Percentiles rank a stretch among this genome's conserved stretches.
phyloP scores from a whole-genome alignment of 2,888 invertebrate species.

The Thelaira solivaga region DNA sequence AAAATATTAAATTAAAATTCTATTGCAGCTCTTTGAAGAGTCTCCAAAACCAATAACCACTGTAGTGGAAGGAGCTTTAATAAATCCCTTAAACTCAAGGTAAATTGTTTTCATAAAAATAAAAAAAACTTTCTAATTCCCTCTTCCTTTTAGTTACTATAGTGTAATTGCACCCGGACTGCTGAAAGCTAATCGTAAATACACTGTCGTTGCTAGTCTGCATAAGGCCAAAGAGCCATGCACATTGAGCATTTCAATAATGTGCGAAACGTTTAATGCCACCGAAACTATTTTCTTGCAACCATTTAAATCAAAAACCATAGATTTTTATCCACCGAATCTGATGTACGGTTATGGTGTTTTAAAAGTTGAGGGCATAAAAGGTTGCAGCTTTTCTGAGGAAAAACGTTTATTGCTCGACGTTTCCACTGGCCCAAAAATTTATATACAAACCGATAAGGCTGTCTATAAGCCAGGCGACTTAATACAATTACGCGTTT shows the following conservation, averaged over 20 bases:
- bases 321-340: constrained; percentile 12
- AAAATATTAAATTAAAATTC: too few species aligned
- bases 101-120: too few species aligned
- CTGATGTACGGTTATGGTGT: constrained; percentile 67
- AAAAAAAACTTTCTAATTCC: not conserved
- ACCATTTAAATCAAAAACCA: constrained; percentile 5
- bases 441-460: constrained; percentile 94
- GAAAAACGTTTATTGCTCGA: constrained; percentile 83
- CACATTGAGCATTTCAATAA: not conserved
- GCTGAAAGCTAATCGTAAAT: constrained; percentile 31
- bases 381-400: constrained; percentile 85
- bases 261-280: not conserved
- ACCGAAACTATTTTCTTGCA: not conserved
- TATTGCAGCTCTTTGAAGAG: too few species aligned
- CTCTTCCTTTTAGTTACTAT: constrained; percentile 25
- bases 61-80: too few species aligned
- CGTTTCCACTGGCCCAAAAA: constrained; percentile 81
- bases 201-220: not conserved
- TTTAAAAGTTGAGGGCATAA: constrained; percentile 79
- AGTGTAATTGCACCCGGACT: constrained; percentile 11
- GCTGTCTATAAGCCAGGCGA: constrained; percentile 93
- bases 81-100: too few species aligned
- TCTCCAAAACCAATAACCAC: too few species aligned
- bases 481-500: constrained; percentile 84
- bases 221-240: not conserved